Percentiles rank a stretch among this genome's conserved stretches.
phyloP scores from a whole-genome alignment of 2,797 vertebrate species.

The Betta splendens region DNA sequence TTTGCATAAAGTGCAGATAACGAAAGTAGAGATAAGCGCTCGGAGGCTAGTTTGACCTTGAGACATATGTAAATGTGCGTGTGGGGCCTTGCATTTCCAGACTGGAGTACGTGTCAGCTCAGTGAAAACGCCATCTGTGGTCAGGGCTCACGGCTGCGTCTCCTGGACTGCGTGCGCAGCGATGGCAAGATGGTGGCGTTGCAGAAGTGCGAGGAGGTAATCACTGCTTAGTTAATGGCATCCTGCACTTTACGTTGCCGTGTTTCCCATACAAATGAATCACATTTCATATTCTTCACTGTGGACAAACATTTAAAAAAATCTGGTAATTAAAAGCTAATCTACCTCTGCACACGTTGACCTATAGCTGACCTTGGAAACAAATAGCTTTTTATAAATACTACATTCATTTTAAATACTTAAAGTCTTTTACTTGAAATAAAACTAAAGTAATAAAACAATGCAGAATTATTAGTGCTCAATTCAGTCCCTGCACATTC shows the following conservation, averaged over 20 bases:
- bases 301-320: too few species aligned
- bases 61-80: slow-evolving; percentile 6
- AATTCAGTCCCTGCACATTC: too few species aligned
- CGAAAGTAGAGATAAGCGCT: neutral
- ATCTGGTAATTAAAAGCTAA: too few species aligned
- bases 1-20: neutral
- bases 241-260: neutral
- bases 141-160: slow-evolving; percentile 82
- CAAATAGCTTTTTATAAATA: too few species aligned
- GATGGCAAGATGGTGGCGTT: slow-evolving; percentile 84
- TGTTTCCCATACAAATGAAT: too few species aligned
- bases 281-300: neutral
- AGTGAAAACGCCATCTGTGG: slow-evolving; percentile 90
- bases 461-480: too few species aligned
- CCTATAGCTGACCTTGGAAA: too few species aligned
- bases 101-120: slow-evolving; percentile 94
- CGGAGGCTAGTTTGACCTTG: slow-evolving; percentile 3
- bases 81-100: slow-evolving; percentile 70
- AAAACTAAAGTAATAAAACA: too few species aligned
- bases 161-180: slow-evolving; percentile 89
- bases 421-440: too few species aligned
- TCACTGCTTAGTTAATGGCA: neutral
- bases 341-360: too few species aligned
- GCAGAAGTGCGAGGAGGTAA: slow-evolving; percentile 88
- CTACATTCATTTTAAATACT: too few species aligned